Conservation (phyloP, 53 echinoderm and acorn worm species). For the Henricia sp. region DNA sequence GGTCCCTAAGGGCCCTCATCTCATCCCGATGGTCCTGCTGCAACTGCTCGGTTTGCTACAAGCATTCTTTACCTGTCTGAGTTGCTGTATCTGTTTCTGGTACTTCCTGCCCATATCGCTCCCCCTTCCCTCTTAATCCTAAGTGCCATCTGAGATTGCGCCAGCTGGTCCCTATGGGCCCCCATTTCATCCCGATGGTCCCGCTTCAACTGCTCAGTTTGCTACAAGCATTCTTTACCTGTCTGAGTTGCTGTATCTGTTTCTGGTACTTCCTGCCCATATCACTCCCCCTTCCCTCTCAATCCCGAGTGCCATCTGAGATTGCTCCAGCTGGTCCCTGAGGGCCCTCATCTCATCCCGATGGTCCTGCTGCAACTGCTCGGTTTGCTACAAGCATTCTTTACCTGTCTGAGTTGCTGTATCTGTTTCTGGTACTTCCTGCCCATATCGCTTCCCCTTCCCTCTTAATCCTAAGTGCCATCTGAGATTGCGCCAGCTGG, state of each 20-base stretch:
- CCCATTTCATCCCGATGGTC: too few species aligned
- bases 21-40: too few species aligned
- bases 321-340: constrained; percentile 70
- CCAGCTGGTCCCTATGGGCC: too few species aligned
- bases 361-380: constrained; percentile 65
- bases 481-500: constrained; percentile 67
- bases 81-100: too few species aligned
- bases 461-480: constrained; percentile 74
- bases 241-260: constrained; percentile 69
- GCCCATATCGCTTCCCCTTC: constrained; percentile 80
- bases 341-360: constrained; percentile 76
- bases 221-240: constrained; percentile 66
- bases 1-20: too few species aligned
- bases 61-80: too few species aligned
- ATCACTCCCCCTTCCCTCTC: constrained; percentile 86
- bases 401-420: constrained; percentile 68
- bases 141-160: too few species aligned
- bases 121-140: too few species aligned
- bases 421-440: constrained; percentile 78
- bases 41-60: too few species aligned
- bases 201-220: neutral
- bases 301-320: constrained; percentile 64
- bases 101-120: too few species aligned
- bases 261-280: constrained; percentile 75
- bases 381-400: constrained; percentile 73